Evolutionary conservation across 2,113 vertebrate genomes (phyloP).

Genomic region (Riparia riparia): DNA sequence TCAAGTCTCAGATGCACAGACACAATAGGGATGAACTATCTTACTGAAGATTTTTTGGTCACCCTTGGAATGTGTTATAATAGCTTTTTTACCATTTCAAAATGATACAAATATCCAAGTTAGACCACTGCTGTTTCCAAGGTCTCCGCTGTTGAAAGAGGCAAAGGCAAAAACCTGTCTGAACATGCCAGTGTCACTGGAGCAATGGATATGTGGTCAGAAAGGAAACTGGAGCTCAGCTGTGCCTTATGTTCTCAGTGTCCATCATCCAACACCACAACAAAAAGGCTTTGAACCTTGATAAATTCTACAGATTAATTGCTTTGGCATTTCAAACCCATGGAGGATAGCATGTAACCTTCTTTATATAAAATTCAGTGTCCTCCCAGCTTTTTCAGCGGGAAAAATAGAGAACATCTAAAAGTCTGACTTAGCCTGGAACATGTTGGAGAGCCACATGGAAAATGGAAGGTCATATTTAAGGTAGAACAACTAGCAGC

Average conservation of each 20-base stretch:
- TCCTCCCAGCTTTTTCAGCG: background rate
- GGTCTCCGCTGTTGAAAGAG: background rate
- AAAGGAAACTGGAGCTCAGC: background rate
- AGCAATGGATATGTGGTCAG: background rate
- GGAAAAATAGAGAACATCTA: background rate
- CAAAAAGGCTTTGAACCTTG: background rate
- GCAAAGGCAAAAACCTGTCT: background rate
- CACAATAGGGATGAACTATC: background rate
- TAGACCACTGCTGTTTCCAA: background rate
- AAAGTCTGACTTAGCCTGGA: background rate
- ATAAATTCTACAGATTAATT: background rate
- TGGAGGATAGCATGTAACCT: background rate
- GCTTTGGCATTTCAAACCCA: background rate
- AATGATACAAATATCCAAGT: background rate
- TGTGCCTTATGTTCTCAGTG: background rate
- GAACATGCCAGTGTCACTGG: background rate
- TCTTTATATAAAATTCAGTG: background rate
- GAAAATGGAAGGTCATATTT: background rate
- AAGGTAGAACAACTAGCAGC: conserved; percentile 1
- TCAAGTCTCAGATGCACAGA: background rate
- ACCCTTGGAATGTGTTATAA: background rate
- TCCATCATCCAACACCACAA: background rate
- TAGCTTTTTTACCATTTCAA: background rate
- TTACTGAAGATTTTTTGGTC: background rate
- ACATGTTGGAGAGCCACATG: background rate